Evolutionary conservation across 2,888 invertebrate genomes (phyloP).

Genomic region (Lasius fuliginosus): DNA sequence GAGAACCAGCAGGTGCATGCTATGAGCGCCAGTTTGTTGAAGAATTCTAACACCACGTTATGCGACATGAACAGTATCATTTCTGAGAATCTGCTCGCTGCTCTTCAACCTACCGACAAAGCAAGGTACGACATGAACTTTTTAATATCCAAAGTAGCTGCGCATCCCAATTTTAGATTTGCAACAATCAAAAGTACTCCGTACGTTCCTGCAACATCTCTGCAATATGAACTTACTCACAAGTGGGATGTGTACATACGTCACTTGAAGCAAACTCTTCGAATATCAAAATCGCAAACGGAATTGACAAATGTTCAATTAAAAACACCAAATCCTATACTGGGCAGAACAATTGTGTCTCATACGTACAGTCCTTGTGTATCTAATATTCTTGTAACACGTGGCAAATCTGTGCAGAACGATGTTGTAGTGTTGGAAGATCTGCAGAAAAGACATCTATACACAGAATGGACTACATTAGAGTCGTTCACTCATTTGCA

Average conservation of each 20-base stretch:
- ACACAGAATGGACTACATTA: constrained; percentile 84
- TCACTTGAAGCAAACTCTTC: constrained; percentile 81
- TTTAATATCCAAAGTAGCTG: constrained; percentile 84
- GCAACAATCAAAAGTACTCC: constrained; percentile 85
- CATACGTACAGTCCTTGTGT: constrained; percentile 73
- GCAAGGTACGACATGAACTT: constrained; percentile 76
- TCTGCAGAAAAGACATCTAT: constrained; percentile 82
- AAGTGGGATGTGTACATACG: constrained; percentile 84
- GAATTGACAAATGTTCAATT: constrained; percentile 76
- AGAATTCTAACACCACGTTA: constrained; percentile 82
- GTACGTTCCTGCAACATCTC: not conserved
- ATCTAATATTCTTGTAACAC: constrained; percentile 85
- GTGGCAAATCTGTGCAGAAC: constrained; percentile 80
- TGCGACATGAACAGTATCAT: constrained; percentile 86
- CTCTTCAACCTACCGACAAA: constrained; percentile 85
- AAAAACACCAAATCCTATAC: constrained; percentile 67
- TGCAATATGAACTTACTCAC: constrained; percentile 82
- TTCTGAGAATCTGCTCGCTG: constrained; percentile 86
- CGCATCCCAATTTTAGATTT: constrained; percentile 87
- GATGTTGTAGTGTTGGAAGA: constrained; percentile 77
- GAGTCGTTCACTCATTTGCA: constrained; percentile 84
- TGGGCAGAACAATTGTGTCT: constrained; percentile 26
- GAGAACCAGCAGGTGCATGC: constrained; percentile 87
- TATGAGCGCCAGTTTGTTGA: constrained; percentile 83
- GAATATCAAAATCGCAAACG: constrained; percentile 69